These are phyloP conservation scores for Rhopalosiphum padi DNA, from an alignment of 1,140 invertebrate species.

Conservation along the genomic window DNA sequence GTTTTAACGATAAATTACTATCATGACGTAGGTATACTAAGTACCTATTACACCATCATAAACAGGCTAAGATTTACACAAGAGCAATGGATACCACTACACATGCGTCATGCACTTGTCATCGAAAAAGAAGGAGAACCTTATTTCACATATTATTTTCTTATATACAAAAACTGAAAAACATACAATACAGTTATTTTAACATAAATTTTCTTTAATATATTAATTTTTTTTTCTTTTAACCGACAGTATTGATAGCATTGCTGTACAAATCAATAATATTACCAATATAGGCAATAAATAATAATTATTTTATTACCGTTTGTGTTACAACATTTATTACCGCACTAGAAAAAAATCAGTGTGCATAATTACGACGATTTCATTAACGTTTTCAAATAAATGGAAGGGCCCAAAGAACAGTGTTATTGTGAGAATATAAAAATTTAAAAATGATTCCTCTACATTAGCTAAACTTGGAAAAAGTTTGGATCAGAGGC, in stretches of 20 bases:
- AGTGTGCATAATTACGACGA: no score
- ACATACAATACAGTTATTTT: background rate
- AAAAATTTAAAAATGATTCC: background rate
- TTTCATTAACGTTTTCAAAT: no score
- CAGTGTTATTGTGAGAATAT: background rate
- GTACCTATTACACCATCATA: background rate
- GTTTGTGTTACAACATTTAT: no score
- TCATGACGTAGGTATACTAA: no score
- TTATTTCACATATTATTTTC: background rate
- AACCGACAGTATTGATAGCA: no score
- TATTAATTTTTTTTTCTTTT: background rate
- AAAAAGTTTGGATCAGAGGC: no score
- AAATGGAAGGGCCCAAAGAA: no score
- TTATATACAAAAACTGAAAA: no score
- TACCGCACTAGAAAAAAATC: no score
- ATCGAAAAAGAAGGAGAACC: background rate
- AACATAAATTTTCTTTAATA: no score
- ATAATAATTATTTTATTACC: background rate
- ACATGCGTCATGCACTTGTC: background rate
- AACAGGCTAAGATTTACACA: background rate
- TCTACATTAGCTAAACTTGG: background rate
- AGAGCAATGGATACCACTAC: background rate
- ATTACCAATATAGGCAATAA: background rate
- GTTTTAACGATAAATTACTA: background rate
- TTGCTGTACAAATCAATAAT: background rate